Percentiles rank a stretch among this genome's conserved stretches.
These are phyloP conservation scores for Ceuthmochares aereus DNA, from an alignment of 2,113 vertebrate species.

Conservation along the genomic window DNA sequence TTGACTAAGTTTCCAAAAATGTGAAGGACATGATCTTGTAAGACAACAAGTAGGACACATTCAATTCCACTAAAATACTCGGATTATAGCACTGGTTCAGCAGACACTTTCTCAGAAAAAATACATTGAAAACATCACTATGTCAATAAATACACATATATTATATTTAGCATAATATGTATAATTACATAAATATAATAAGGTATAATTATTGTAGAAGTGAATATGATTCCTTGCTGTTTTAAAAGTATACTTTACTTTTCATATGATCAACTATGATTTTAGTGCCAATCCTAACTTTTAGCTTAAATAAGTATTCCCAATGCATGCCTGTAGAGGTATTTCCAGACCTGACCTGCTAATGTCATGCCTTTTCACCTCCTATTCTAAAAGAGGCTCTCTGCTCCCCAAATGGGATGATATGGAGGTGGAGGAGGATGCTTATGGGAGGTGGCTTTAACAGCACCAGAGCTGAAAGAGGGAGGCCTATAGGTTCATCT, in stretches of 20 bases:
- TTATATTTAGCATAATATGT: background rate
- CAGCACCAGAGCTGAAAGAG: background rate
- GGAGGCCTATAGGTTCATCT: background rate
- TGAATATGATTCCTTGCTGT: background rate
- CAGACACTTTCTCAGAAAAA: background rate
- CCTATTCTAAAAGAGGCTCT: background rate
- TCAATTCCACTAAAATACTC: background rate
- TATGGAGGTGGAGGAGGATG: background rate
- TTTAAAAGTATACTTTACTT: background rate
- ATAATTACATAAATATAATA: background rate
- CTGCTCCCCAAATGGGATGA: background rate
- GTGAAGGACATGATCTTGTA: background rate
- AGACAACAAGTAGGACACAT: background rate
- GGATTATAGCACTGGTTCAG: background rate
- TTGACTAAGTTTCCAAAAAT: slow-evolving; percentile 32
- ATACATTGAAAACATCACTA: background rate
- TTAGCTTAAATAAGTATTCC: background rate
- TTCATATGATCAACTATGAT: background rate
- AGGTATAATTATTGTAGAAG: background rate
- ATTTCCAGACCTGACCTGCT: background rate
- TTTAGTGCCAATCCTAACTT: background rate
- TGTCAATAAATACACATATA: background rate
- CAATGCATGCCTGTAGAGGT: background rate
- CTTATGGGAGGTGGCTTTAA: background rate
- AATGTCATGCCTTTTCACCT: background rate